phyloP scores from a whole-genome alignment of 2,888 invertebrate species.

The Strigamia maritima region DNA sequence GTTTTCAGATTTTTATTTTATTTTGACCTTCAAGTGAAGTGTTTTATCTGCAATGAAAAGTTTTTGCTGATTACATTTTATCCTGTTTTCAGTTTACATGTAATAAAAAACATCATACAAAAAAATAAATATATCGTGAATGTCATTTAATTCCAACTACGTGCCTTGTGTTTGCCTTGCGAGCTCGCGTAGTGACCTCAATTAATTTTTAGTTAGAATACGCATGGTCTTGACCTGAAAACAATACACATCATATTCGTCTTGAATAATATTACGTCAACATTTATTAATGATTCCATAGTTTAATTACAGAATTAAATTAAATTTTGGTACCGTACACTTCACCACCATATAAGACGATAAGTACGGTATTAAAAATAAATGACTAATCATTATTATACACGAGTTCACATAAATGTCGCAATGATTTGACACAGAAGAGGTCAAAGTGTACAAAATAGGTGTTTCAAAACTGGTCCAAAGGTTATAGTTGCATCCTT shows the following conservation, averaged over 20 bases:
- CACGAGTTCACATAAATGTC: too few relatives aligned
- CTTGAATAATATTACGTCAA: too few relatives aligned
- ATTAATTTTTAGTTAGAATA: neutral
- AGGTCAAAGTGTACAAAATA: neutral
- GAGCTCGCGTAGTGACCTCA: neutral
- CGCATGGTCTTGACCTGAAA: neutral
- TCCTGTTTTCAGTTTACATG: neutral
- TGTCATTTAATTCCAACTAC: neutral
- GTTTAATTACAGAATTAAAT: too few relatives aligned
- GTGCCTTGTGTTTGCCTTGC: neutral
- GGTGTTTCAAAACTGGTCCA: neutral
- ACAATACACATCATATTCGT: constrained; percentile 9
- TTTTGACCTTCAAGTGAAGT: neutral
- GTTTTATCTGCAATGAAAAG: too few relatives aligned
- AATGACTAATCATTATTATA: neutral
- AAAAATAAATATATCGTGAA: neutral
- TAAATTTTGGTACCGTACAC: neutral
- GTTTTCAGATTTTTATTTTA: neutral
- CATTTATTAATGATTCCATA: too few relatives aligned
- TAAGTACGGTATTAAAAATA: neutral
- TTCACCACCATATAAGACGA: neutral
- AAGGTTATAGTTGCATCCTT: neutral
- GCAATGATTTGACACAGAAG: neutral
- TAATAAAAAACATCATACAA: neutral
- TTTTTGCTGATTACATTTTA: neutral